These are phyloP conservation scores for Condylostylus longicornis DNA, from an alignment of 1,140 invertebrate genomes.

Conservation along the genomic window DNA sequence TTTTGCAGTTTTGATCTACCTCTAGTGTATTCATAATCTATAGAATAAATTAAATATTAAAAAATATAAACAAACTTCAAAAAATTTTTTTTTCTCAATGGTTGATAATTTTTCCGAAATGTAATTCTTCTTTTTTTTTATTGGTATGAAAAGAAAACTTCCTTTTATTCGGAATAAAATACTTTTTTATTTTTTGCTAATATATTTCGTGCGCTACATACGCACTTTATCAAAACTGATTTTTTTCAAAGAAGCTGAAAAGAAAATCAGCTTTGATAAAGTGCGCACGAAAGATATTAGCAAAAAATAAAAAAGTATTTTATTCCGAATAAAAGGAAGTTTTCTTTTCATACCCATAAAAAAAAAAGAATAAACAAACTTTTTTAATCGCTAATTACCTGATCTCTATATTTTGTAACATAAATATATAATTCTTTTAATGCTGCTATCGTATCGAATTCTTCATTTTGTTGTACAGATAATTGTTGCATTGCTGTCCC, in stretches of 20 bases:
- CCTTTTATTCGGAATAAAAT: too few species aligned
- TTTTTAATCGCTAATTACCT: slow-evolving; percentile 42
- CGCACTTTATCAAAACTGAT: too few species aligned
- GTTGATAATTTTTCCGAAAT: too few species aligned
- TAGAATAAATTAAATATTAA: slow-evolving; percentile 3
- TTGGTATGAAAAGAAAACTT: too few species aligned
- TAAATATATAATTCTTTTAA: slow-evolving; percentile 89
- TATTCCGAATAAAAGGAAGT: background rate
- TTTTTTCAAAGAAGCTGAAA: too few species aligned
- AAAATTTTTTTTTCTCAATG: too few species aligned
- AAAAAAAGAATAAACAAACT: slow-evolving; percentile 4
- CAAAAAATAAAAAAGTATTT: background rate
- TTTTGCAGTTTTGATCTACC: slow-evolving; percentile 62
- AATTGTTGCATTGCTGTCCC: slow-evolving; percentile 82
- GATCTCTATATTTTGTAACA: slow-evolving; percentile 82
- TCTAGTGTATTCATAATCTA: slow-evolving; percentile 63
- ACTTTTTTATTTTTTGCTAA: too few species aligned
- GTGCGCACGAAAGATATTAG: too few species aligned
- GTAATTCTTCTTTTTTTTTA: too few species aligned
- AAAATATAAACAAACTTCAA: slow-evolving; percentile 5
- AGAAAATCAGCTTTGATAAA: too few species aligned
- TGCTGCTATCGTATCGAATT: slow-evolving; percentile 80
- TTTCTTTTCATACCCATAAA: slow-evolving; percentile 5
- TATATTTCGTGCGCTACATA: too few species aligned
- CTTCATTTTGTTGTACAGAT: slow-evolving; percentile 69